Base-by-base conservation (phyloP, 2,113 vertebrate species). In the Strix aluco region DNA sequence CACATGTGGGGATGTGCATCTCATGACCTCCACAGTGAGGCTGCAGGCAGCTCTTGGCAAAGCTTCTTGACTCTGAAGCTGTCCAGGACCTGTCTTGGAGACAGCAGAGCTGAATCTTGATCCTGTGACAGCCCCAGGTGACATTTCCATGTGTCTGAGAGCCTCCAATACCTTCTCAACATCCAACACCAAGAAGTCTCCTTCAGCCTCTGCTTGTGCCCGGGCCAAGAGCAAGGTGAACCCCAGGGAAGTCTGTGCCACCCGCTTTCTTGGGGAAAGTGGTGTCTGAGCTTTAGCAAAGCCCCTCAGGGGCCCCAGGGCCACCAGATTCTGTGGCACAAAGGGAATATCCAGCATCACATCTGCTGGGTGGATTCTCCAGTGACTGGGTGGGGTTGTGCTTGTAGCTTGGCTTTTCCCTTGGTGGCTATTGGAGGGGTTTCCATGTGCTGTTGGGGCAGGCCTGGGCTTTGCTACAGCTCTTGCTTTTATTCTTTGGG, bases 1-100 rank as follows among this genome's bases (percentile, higher is more conserved):
- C 4, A 0, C 2, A 2, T 2, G 0, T 1, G 14, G 44, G 65
- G 52, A 40, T 0, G 0, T 32, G 30, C 30, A 5, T 21, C 54
- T 55, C 1, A 0, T 26, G 62, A 10, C 10, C 22, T 49, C 32
- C 11, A 1, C 1, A 3, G 30, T 3, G 20, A 61, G 47, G 40
- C 59, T 36, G 21, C 15, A 9, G 40, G n/a, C 40, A 38, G 49
- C 22, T 1, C 10, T 1, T 13, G 36, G 58, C 25, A n/a, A 18
- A 47, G 29, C 34, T 70, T 18, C 27, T 55, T 19, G 8, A 46
- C 62, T 49, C 38, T 10, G 13, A 38, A 75, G 49, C 17, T 9
- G 2, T 18, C 49, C 12, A 5, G 44, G 34, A 58, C 58, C 29
- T 16, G 21, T 46, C 74, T 19, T 40, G 57, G 51, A 81, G 62